Conservation (phyloP, 2,797 vertebrate species). For the Acrossocheilus fasciatus region DNA sequence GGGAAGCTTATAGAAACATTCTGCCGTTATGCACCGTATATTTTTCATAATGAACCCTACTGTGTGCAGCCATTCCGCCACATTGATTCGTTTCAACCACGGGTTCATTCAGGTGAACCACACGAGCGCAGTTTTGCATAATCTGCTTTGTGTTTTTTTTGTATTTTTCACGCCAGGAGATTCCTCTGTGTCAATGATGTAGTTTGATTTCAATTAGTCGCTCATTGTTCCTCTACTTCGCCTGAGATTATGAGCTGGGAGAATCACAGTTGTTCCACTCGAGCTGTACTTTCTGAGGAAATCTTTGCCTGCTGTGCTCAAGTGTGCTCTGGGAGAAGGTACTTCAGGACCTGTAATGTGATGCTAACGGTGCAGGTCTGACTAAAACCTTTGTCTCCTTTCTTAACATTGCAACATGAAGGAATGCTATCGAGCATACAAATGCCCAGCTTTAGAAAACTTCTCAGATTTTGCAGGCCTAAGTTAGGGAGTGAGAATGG, state of each 20-base stretch:
- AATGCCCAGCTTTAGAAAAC: neutral
- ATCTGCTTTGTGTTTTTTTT: conserved; percentile 34
- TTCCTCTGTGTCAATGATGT: conserved; percentile 26
- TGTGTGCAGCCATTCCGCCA: conserved; percentile 51
- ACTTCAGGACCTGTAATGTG: conserved; percentile 35
- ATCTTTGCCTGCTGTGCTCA: conserved; percentile 48
- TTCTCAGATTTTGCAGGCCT: conserved; percentile 16
- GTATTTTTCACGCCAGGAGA: conserved; percentile 12
- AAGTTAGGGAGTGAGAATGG: neutral
- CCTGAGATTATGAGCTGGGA: conserved; percentile 16
- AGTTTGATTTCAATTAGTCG: conserved; percentile 49
- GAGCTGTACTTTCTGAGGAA: conserved; percentile 25
- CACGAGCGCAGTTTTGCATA: conserved; percentile 36
- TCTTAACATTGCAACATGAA: conserved; percentile 20
- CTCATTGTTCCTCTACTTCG: conserved; percentile 35
- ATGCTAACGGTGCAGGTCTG: conserved; percentile 34
- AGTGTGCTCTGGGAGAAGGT: conserved; percentile 36
- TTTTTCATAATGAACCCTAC: conserved; percentile 55
- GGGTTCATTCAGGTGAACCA: conserved; percentile 39
- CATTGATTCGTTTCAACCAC: conserved; percentile 54
- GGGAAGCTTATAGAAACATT: conserved; percentile 37
- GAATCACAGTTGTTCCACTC: conserved; percentile 34
- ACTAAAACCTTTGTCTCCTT: conserved; percentile 46
- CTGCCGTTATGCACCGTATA: conserved; percentile 32
- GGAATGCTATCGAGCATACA: conserved; percentile 36